phyloP scores from a whole-genome alignment of 2,797 vertebrate genomes.

The Macroramphosus scolopax region DNA sequence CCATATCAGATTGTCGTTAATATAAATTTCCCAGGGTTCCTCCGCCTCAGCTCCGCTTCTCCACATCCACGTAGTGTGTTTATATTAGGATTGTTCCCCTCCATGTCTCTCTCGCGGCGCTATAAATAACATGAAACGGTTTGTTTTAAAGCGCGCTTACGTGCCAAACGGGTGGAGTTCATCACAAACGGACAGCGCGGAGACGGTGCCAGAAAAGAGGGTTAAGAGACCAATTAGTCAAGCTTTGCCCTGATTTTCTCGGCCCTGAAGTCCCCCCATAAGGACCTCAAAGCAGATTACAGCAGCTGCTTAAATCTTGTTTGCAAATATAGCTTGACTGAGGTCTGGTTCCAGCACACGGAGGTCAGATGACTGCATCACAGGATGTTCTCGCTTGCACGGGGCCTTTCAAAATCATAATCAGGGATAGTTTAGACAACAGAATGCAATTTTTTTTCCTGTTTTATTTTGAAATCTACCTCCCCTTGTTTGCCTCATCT shows the following conservation, averaged over 20 bases:
- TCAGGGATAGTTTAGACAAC: too few species aligned
- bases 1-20: conserved; percentile 35
- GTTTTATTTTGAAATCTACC: too few species aligned
- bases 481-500: too few species aligned
- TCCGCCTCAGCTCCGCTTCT: too few species aligned
- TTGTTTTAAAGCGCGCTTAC: conserved; percentile 13
- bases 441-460: too few species aligned
- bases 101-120: conserved; percentile 2
- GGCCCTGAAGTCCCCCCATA: too few species aligned
- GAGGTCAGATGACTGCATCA: conserved; percentile 12
- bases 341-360: background rate
- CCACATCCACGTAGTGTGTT: background rate
- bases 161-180: conserved; percentile 12
- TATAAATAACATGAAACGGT: conserved; percentile 14
- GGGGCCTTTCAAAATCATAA: too few species aligned
- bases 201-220: background rate
- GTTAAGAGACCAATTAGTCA: conserved; percentile 5
- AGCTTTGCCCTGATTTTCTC: conserved; percentile 4
- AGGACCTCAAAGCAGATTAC: conserved; percentile 2
- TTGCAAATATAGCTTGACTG: conserved; percentile 16
- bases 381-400: too few species aligned
- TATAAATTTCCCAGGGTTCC: conserved; percentile 31
- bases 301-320: conserved; percentile 3
- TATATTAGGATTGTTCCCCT: conserved; percentile 1
- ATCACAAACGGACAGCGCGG: conserved; percentile 1